phyloP scores from a whole-genome alignment of 1,140 invertebrate genomes.

The Neuroterus valhalla region DNA sequence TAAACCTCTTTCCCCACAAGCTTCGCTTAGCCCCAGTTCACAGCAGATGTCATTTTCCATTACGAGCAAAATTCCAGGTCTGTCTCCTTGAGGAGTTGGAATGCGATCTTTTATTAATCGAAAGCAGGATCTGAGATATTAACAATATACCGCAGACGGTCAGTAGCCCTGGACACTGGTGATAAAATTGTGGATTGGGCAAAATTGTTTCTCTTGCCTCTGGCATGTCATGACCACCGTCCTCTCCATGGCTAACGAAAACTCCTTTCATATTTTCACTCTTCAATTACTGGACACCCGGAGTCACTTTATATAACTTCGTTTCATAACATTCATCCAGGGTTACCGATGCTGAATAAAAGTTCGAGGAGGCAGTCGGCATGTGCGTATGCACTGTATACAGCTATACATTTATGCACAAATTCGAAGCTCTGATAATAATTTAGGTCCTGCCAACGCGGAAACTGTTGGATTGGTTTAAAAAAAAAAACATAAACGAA shows the following conservation, averaged over 20 bases:
- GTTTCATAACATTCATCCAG: slow-evolving; percentile 27
- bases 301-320: slow-evolving; percentile 51
- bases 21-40: too few species aligned
- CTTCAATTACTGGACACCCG: slow-evolving; percentile 48
- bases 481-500: not conserved
- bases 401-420: not conserved
- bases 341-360: slow-evolving; percentile 28
- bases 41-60: not conserved
- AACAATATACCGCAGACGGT: not conserved
- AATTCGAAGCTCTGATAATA: slow-evolving; percentile 2
- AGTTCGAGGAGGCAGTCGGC: not conserved
- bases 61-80: slow-evolving; percentile 7
- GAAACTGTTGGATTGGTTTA: slow-evolving; percentile 6
- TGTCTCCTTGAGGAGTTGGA: slow-evolving; percentile 19
- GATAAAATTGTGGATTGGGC: slow-evolving; percentile 23
- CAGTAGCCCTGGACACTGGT: slow-evolving; percentile 7
- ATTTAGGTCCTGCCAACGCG: slow-evolving; percentile 7
- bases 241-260: slow-evolving; percentile 37
- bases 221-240: not conserved
- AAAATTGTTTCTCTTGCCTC: slow-evolving; percentile 16
- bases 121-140: not conserved
- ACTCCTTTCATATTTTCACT: slow-evolving; percentile 53
- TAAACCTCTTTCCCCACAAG: too few species aligned
- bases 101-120: slow-evolving; percentile 28
- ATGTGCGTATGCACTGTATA: slow-evolving; percentile 10